Percentiles rank a stretch among this genome's conserved stretches.
These are phyloP conservation scores for Cephus cinctus DNA, from an alignment of 1,140 invertebrate genomes.

Conservation along the genomic window DNA sequence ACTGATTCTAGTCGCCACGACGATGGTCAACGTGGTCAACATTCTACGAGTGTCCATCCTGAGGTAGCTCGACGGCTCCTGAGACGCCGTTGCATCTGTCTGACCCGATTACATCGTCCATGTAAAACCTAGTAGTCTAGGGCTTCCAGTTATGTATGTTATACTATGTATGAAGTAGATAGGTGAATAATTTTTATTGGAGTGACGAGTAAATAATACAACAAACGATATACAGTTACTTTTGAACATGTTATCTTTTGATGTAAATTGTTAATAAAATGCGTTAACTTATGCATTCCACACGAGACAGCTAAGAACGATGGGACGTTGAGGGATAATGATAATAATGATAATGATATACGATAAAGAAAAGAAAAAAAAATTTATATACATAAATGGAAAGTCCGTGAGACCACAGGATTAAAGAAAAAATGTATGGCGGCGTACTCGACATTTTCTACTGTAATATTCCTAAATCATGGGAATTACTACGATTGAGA, in stretches of 20 bases:
- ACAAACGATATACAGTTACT: slow-evolving; percentile 37
- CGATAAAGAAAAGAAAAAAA: slow-evolving; percentile 25
- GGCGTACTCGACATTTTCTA: too few species aligned
- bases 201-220: slow-evolving; percentile 22
- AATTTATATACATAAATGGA: slow-evolving; percentile 36
- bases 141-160: slow-evolving; percentile 57
- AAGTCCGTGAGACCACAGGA: slow-evolving; percentile 36
- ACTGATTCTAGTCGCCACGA: slow-evolving; percentile 8
- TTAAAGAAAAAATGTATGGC: slow-evolving; percentile 30
- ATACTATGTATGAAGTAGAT: slow-evolving; percentile 54
- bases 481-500: too few species aligned
- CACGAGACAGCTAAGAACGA: too few species aligned
- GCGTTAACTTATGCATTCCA: slow-evolving; percentile 11
- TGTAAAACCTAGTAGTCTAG: slow-evolving; percentile 57
- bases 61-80: slow-evolving; percentile 26
- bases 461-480: too few species aligned
- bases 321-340: slow-evolving; percentile 29
- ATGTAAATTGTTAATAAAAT: slow-evolving; percentile 50
- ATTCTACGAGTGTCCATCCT: slow-evolving; percentile 17
- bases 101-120: slow-evolving; percentile 52
- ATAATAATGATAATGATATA: slow-evolving; percentile 15
- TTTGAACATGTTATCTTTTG: slow-evolving; percentile 51
- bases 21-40: slow-evolving; percentile 21
- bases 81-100: slow-evolving; percentile 23
- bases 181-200: slow-evolving; percentile 49